These are phyloP conservation scores for Tragelaphus imberbis DNA, from an alignment of 2,113 vertebrate species.

Conservation along the genomic window DNA sequence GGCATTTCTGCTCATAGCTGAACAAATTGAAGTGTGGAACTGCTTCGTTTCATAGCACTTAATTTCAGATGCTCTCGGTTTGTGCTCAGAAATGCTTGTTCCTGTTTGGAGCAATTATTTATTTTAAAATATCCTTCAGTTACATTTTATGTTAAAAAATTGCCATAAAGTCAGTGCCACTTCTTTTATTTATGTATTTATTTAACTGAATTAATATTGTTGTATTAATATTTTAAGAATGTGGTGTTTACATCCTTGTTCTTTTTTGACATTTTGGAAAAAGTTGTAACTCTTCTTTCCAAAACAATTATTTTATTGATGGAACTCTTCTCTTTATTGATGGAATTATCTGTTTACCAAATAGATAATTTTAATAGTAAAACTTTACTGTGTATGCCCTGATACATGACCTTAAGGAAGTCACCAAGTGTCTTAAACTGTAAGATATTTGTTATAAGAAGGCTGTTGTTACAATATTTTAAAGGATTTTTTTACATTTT, in stretches of 20 bases:
- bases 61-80: constrained; percentile 32
- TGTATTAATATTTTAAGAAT: constrained; percentile 52
- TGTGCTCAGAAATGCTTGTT: constrained; percentile 33
- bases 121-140: constrained; percentile 64
- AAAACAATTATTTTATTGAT: constrained; percentile 28
- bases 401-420: constrained; percentile 33
- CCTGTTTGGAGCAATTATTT: constrained; percentile 62
- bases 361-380: constrained; percentile 40
- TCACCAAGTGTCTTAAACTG: constrained; percentile 70
- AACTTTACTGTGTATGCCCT: background rate
- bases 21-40: background rate
- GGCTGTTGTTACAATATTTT: constrained; percentile 25
- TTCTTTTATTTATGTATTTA: constrained; percentile 63
- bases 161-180: constrained; percentile 79
- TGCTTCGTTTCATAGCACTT: constrained; percentile 25
- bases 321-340: constrained; percentile 17
- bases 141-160: constrained; percentile 39
- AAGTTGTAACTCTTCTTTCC: constrained; percentile 62
- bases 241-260: constrained; percentile 71
- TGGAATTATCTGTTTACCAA: constrained; percentile 44
- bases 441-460: constrained; percentile 63
- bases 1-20: background rate
- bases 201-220: constrained; percentile 59
- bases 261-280: constrained; percentile 65
- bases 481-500: background rate